phyloP scores from a whole-genome alignment of 2,113 vertebrate genomes.

The Carollia perspicillata region DNA sequence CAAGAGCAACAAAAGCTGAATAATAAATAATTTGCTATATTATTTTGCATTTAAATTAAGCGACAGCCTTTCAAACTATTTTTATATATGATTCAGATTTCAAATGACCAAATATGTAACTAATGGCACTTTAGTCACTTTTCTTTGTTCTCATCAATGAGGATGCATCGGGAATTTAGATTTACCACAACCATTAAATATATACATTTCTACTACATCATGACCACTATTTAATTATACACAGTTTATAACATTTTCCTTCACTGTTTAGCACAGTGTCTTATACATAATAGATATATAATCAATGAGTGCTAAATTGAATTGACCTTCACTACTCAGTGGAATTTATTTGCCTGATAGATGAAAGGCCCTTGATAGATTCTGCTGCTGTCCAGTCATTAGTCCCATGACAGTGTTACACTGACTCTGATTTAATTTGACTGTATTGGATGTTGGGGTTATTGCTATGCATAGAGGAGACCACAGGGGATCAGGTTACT shows the following conservation, averaged over 20 bases:
- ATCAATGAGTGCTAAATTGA: slow-evolving; percentile 5
- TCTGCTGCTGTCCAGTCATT: neutral
- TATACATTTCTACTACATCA: neutral
- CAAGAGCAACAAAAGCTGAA: neutral
- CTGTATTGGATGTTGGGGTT: neutral
- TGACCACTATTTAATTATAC: neutral
- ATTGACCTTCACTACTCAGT: neutral
- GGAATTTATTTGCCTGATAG: neutral
- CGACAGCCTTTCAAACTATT: neutral
- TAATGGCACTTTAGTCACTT: neutral
- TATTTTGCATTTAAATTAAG: slow-evolving; percentile 12
- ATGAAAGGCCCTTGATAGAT: neutral
- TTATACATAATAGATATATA: neutral
- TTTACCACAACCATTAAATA: neutral
- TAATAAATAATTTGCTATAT: neutral
- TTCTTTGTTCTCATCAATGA: neutral
- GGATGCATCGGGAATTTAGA: neutral
- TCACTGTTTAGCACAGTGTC: neutral
- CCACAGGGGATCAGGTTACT: neutral
- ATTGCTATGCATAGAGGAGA: neutral
- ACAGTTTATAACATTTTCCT: neutral
- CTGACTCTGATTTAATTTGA: neutral
- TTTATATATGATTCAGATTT: neutral
- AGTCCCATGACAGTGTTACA: neutral
- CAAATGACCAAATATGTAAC: neutral